Conservation (phyloP, 2,113 vertebrate species). For the Etheostoma cragini region DNA sequence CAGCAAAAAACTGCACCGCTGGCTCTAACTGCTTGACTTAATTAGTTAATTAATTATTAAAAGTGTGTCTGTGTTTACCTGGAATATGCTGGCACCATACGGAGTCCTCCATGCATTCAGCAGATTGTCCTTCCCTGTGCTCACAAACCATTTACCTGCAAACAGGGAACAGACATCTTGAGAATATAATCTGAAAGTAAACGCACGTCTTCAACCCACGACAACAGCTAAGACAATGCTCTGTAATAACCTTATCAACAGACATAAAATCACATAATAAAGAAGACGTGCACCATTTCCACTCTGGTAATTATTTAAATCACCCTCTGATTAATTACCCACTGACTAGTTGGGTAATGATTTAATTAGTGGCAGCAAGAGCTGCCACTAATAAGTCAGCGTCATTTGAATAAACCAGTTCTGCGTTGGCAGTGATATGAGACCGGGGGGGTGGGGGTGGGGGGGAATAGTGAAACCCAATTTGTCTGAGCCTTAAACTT, state of each 20-base stretch:
- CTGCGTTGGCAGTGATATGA: conserved; percentile 44
- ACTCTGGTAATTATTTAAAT: conserved; percentile 72
- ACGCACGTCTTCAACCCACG: not conserved
- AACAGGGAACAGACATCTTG: conserved; percentile 48
- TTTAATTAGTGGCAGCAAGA: conserved; percentile 70
- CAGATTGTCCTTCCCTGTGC: conserved; percentile 97
- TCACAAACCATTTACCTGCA: conserved; percentile 98
- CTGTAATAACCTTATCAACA: conserved; percentile 41
- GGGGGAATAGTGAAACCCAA: conserved; percentile 42
- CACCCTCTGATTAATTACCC: conserved; percentile 73
- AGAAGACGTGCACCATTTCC: conserved; percentile 52
- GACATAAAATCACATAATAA: conserved; percentile 55
- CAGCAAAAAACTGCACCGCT: too few species aligned
- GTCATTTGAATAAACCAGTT: conserved; percentile 58
- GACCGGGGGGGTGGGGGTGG: not conserved
- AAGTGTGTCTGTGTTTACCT: conserved; percentile 82
- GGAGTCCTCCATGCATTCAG: conserved; percentile 98
- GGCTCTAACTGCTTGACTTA: too few species aligned
- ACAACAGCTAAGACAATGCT: not conserved
- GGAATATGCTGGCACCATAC: conserved; percentile 98
- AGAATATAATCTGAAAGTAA: not conserved
- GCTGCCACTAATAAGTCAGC: conserved; percentile 26
- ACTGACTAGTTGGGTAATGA: conserved; percentile 69
- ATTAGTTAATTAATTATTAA: too few species aligned
- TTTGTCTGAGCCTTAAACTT: conserved; percentile 42